Base-by-base conservation (phyloP, 2,797 vertebrate genomes). In the Apogon hyalosoma region DNA sequence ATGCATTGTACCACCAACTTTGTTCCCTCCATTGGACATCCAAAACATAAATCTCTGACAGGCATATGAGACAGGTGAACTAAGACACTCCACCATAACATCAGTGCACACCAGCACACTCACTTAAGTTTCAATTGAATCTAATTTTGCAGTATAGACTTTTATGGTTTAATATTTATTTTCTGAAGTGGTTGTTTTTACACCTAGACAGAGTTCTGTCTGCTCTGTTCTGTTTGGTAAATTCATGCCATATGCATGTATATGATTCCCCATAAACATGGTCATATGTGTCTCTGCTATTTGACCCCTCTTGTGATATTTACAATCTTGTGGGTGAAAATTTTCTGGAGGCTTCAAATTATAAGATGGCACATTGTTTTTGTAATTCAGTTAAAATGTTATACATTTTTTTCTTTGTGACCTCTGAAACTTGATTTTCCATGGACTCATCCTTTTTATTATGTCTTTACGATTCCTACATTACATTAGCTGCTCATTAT, bases 1-100 rank as follows among this genome's bases (percentile, higher is more conserved):
- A 91, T 93, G 86, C 45, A 71, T 8, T 24, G 36, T 28, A 9
- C 12, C 67, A 36, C 48, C 14, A 14, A 59, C 59, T 74, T 65
- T 64, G 50, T 73, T 74, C 41, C 47, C 39, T 58, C 21, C 18
- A 16, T 41, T 49, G 40, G 39, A 58, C 58, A 38, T 39, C 1
- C 31, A 55, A 54, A 69, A 55, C 8, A 59, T 43, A 57, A 40
- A 73, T 63, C 39, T 65, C 36, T 64, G 40, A 70, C 67, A 69
- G 51, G 43, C 61, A 53, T 38, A 53, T 71, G 68, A 63, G 52
- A 49, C 62, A 28, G 41, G 45, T 46, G 46, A 70, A 56, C 54
- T 47, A 24, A 56, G 46, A 38, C 19, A 19, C 24, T 45, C 33
- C 36, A 7, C 19, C 39, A 43, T 28, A 53, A 31, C 11, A 45